These are phyloP conservation scores for Athalia cordata DNA, from an alignment of 2,888 invertebrate genomes.

Conservation along the genomic window DNA sequence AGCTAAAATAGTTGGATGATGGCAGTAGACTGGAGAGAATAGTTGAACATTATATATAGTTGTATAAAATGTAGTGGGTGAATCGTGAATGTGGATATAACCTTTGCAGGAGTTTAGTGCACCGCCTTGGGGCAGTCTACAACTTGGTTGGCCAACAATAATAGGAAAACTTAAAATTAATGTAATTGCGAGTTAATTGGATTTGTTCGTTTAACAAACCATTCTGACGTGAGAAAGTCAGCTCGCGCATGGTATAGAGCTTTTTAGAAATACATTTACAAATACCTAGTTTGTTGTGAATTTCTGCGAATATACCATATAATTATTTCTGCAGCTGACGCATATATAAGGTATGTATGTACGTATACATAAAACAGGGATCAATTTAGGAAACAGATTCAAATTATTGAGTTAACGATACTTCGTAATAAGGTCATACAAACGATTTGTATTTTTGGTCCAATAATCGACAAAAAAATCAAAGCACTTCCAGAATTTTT, in stretches of 20 bases:
- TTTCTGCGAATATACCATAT: too few relatives aligned
- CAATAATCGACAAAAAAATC: too few relatives aligned
- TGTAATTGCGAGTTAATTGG: constrained; percentile 43
- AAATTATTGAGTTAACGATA: too few relatives aligned
- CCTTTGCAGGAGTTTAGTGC: constrained; percentile 16
- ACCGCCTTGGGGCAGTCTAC: constrained; percentile 40
- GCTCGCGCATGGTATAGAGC: background rate
- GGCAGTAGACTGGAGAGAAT: too few relatives aligned
- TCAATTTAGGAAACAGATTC: too few relatives aligned
- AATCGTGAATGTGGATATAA: constrained; percentile 6
- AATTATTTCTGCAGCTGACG: too few relatives aligned
- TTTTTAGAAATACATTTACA: background rate
- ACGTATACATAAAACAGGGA: too few relatives aligned
- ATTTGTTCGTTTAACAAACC: constrained; percentile 42
- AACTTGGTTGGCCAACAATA: constrained; percentile 43
- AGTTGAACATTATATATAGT: background rate
- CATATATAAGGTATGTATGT: too few relatives aligned
- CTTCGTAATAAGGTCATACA: too few relatives aligned
- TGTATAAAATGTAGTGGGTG: background rate
- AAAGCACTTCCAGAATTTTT: too few relatives aligned
- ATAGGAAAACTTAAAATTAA: constrained; percentile 43
- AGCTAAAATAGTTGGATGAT: background rate
- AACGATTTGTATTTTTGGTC: too few relatives aligned
- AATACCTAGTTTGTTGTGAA: background rate
- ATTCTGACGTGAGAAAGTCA: constrained; percentile 27